Evolutionary conservation across 2,797 vertebrate genomes (phyloP).

Genomic region (Anniella stebbinsi): DNA sequence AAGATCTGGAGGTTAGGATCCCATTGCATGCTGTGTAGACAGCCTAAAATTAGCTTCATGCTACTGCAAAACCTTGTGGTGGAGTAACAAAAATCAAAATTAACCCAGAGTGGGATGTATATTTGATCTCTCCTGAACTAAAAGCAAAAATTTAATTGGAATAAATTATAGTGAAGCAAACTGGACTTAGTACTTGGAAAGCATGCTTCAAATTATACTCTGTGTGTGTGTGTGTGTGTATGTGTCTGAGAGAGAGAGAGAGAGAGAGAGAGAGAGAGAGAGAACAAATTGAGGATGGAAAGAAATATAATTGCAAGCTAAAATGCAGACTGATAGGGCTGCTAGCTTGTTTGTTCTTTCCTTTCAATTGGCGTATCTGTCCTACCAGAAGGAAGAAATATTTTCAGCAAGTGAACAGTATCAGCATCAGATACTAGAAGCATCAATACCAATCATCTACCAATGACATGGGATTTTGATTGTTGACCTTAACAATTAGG

Average conservation of each 20-base stretch:
- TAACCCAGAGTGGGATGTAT: no score
- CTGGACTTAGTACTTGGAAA: not conserved
- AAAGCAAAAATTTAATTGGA: not conserved
- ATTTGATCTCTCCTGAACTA: not conserved
- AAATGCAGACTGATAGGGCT: constrained; percentile 30
- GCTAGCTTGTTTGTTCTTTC: constrained; percentile 13
- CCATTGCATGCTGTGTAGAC: not conserved
- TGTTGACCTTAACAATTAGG: constrained; percentile 59
- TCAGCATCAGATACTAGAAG: constrained; percentile 46
- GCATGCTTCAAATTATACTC: not conserved
- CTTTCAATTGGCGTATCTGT: constrained; percentile 29
- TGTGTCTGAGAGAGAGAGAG: not conserved
- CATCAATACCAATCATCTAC: constrained; percentile 60
- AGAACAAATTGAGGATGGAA: not conserved
- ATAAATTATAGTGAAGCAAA: not conserved
- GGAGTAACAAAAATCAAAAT: not conserved
- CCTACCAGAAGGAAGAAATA: not conserved
- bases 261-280: no score
- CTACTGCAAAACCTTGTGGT: not conserved
- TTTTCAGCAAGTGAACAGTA: constrained; percentile 45
- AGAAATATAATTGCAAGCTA: constrained; percentile 32
- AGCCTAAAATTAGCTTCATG: not conserved
- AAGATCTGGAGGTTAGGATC: not conserved
- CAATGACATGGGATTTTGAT: constrained; percentile 49
- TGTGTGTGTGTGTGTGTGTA: no score